Evolutionary conservation across 2,113 vertebrate genomes (phyloP).

Genomic region (Lophius piscatorius): DNA sequence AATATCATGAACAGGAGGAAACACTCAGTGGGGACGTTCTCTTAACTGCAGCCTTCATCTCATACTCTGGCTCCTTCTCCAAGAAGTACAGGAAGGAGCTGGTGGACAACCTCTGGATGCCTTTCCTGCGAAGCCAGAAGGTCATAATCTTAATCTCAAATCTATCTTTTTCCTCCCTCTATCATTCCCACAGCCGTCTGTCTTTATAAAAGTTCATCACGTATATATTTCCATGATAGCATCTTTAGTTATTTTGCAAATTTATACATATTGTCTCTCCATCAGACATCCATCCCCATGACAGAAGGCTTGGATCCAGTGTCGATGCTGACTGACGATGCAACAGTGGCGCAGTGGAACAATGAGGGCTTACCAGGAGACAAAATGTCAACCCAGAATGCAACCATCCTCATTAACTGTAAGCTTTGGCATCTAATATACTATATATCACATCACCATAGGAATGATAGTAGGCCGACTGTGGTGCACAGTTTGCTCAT

Average conservation of each 20-base stretch:
- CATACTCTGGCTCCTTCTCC: conserved; percentile 78
- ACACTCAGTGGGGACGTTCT: conserved; percentile 79
- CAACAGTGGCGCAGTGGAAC: conserved; percentile 82
- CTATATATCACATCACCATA: not conserved
- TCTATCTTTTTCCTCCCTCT: not conserved
- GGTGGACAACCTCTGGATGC: conserved; percentile 78
- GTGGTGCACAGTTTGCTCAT: not conserved
- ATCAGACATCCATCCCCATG: conserved; percentile 78
- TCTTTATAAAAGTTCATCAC: too few species aligned
- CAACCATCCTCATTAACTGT: conserved; percentile 76
- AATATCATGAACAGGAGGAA: conserved; percentile 81
- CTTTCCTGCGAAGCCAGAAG: conserved; percentile 74
- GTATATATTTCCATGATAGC: not conserved
- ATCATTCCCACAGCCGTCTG: not conserved
- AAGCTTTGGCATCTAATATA: conserved; percentile 18
- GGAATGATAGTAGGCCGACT: not conserved
- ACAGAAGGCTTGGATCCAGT: conserved; percentile 79
- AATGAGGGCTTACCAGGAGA: conserved; percentile 81
- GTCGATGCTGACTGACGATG: conserved; percentile 76
- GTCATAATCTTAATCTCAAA: conserved; percentile 30
- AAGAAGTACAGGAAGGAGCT: conserved; percentile 74
- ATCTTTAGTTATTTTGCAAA: not conserved
- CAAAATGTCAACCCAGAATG: conserved; percentile 81
- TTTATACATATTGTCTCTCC: conserved; percentile 19
- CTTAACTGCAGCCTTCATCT: conserved; percentile 79